Percentiles rank a stretch among this genome's conserved stretches.
Evolutionary conservation across 1,140 invertebrate genomes (phyloP).

Genomic region (Trinorchestia longiramus): DNA sequence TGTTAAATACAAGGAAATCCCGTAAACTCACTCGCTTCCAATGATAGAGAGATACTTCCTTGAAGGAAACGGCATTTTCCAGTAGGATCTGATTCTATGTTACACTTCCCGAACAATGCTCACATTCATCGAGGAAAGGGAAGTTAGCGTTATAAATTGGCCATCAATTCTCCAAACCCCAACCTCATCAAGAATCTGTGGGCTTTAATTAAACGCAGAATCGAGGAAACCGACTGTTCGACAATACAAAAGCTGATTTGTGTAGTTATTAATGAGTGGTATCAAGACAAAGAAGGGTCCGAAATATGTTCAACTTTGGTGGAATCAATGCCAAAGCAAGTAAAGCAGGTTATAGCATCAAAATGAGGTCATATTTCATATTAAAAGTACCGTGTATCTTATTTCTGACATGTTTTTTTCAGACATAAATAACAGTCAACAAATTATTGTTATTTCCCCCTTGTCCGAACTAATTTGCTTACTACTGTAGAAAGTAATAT

Average conservation of each 20-base stretch:
- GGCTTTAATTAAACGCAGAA: no score
- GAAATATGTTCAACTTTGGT: background rate
- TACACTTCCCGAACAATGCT: background rate
- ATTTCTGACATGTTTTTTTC: constrained; percentile 8
- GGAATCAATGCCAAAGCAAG: no score
- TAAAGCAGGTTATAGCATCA: background rate
- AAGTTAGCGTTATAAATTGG: background rate
- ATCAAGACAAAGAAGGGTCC: background rate
- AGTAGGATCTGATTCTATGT: background rate
- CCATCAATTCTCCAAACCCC: background rate
- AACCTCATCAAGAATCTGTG: background rate
- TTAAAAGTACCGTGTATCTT: background rate
- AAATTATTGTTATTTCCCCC: background rate
- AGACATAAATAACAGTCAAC: background rate
- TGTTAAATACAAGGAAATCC: background rate
- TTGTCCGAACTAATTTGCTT: background rate
- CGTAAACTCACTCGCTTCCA: background rate
- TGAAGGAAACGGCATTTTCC: background rate
- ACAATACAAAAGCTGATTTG: background rate
- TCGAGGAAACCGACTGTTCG: background rate
- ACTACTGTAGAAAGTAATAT: no score
- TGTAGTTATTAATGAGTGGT: background rate
- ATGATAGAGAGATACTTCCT: background rate
- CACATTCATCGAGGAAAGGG: background rate
- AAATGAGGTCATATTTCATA: background rate